Conservation (phyloP, 2,797 vertebrate genomes). For the Pelochelys cantorii region DNA sequence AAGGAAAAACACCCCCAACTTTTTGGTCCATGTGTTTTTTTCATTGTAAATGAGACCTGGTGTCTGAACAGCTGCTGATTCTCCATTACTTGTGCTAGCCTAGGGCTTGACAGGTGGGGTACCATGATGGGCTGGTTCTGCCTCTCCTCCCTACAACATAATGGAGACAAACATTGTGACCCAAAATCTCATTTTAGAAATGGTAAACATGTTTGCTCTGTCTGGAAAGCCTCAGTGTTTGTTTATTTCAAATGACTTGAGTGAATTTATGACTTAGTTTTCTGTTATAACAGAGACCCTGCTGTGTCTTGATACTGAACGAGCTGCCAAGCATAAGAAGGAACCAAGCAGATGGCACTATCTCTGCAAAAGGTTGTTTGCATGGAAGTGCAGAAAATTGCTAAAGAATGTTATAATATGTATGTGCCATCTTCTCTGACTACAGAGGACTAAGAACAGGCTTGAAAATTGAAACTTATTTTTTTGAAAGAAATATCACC, state of each 20-base stretch:
- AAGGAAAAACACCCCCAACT: neutral
- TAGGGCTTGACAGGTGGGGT: neutral
- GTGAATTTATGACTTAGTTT: neutral
- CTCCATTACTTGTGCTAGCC: neutral
- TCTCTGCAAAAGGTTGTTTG: neutral
- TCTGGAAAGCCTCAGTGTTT: neutral
- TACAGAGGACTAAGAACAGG: neutral
- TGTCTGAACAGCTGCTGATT: neutral
- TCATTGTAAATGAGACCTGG: neutral
- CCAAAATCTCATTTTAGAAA: neutral
- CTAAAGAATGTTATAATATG: neutral
- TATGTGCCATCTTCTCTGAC: neutral
- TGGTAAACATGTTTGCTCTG: rapidly evolving
- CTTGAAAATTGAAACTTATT: rapidly evolving
- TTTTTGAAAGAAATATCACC: neutral
- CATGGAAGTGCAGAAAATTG: neutral
- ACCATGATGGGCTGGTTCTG: rapidly evolving
- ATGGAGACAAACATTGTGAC: neutral
- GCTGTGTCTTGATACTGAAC: neutral
- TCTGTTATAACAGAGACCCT: neutral
- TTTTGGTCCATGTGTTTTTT: neutral
- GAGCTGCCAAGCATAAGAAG: neutral
- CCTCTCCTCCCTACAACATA: neutral
- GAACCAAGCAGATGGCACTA: neutral
- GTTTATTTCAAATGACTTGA: neutral